Conservation (phyloP, 2,888 invertebrate species). For the Adelphocoris suturalis region DNA sequence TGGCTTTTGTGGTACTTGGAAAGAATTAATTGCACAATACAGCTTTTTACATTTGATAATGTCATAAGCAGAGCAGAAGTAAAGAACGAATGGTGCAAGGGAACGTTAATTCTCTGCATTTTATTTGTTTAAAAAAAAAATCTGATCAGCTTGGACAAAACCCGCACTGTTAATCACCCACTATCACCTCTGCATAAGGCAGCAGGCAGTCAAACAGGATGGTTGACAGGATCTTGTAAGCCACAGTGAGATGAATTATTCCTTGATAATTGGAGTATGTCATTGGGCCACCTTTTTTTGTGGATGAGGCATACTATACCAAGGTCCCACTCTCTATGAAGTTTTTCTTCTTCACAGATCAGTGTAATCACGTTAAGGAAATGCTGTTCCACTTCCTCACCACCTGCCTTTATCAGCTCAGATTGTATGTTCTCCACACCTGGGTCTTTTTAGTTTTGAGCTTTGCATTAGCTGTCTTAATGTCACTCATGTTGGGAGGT, state of each 20-base stretch:
- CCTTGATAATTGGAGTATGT: background rate
- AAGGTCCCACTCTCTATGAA: background rate
- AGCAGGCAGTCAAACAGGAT: background rate
- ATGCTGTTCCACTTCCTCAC: background rate
- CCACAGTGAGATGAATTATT: background rate
- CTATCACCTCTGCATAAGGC: background rate
- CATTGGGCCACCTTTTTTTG: background rate
- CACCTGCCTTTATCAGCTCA: background rate
- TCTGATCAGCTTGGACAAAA: conserved; percentile 6
- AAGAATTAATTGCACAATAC: too few species aligned
- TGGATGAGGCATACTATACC: background rate
- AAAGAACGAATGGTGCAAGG: too few species aligned
- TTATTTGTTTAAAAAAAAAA: too few species aligned
- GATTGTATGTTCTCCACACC: background rate
- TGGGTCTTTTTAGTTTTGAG: background rate
- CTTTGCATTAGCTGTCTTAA: background rate
- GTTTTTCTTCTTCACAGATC: background rate
- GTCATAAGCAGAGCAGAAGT: too few species aligned
- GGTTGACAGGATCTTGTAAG: background rate
- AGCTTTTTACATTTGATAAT: too few species aligned
- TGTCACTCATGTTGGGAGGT: background rate
- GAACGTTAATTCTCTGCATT: too few species aligned
- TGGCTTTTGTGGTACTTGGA: too few species aligned
- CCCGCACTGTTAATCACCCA: background rate
- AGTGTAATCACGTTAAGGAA: background rate